These are phyloP conservation scores for Pandemis heparana DNA, from an alignment of 2,888 invertebrate genomes.

Conservation along the genomic window DNA sequence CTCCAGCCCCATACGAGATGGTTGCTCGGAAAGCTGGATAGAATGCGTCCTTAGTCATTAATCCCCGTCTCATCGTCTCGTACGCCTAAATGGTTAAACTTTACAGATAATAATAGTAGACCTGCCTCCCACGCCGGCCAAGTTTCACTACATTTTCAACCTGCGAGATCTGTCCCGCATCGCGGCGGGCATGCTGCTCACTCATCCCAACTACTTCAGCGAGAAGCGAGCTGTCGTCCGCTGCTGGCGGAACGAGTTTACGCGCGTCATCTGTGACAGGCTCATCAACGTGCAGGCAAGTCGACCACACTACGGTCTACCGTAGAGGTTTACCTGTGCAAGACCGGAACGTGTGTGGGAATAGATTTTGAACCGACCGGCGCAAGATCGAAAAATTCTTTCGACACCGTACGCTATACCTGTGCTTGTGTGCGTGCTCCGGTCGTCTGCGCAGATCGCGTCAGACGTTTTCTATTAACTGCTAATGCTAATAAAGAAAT, in stretches of 20 bases:
- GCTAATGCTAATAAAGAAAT: no score
- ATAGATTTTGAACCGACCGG: no score
- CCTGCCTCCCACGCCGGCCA: conserved; percentile 95
- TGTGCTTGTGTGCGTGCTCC: no score
- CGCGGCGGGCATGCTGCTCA: conserved; percentile 92
- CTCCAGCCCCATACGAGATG: no score
- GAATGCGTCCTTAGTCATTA: no score
- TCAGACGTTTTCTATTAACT: no score
- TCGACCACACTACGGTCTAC: not conserved
- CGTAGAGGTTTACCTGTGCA: no score
- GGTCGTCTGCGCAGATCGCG: no score
- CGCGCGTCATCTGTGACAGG: conserved; percentile 94
- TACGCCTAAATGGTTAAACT: not conserved
- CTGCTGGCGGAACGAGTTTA: conserved; percentile 96
- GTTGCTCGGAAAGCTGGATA: no score
- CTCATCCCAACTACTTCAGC: conserved; percentile 89
- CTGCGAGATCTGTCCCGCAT: conserved; percentile 95
- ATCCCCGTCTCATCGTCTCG: not conserved
- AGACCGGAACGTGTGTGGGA: no score
- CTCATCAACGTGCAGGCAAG: conserved; percentile 87
- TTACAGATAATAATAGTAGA: conserved; percentile 89
- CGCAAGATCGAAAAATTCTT: no score
- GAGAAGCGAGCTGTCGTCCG: conserved; percentile 90
- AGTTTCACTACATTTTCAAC: conserved; percentile 98
- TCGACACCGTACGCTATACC: no score